Evolutionary conservation across 1,140 invertebrate genomes (phyloP), one percentile per base, ranked within the genome.

Genomic region (Drosophila pseudoobscura): DNA sequence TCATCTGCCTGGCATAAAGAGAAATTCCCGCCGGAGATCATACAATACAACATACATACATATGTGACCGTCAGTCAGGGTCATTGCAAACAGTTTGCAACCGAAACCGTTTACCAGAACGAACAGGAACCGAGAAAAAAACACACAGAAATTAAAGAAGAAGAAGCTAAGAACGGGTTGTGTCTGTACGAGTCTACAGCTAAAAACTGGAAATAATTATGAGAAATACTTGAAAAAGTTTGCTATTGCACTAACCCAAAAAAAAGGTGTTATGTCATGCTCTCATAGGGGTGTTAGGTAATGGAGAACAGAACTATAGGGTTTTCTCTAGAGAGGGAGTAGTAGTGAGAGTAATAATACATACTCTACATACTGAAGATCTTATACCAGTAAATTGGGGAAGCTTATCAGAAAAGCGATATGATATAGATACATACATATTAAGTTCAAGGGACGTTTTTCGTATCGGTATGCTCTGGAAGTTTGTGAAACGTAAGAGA

Each of bases 61-160:
- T 13, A 4, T 39, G 35, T 13, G 52, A 72, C 82, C 82, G 77
- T 51, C 61, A 80, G 52, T 29, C 9, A 58, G 60, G 64, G 57
- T 87, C 63, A 80, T 53, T 53, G 50, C 56, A 64, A 69, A 55
- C 55, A 63, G 62, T 79, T 75, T 65, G 64, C 53, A 75, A 72
- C 51, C 60, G 52, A 69, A 80, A 76, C 59, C 78, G 75, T 59
- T 73, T 62, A 74, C 53, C 79, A 82, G 68, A 82, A 80, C 78
- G 60, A 69, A 20, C 43, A 20, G 52, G 13, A 29, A 44, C 35
- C 35, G 11, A 39, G 3, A 41, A 46, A 20, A 46, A 39, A 47
- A 72, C 43, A 39, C 46, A 56, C 35, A 45, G 15, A 50, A 66
- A 47, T 59, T 64, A 68, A 66, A 20, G 20, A 20, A 20, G 20